These are phyloP conservation scores for Epinephelus awoara DNA, from an alignment of 2,797 vertebrate genomes.

Conservation along the genomic window DNA sequence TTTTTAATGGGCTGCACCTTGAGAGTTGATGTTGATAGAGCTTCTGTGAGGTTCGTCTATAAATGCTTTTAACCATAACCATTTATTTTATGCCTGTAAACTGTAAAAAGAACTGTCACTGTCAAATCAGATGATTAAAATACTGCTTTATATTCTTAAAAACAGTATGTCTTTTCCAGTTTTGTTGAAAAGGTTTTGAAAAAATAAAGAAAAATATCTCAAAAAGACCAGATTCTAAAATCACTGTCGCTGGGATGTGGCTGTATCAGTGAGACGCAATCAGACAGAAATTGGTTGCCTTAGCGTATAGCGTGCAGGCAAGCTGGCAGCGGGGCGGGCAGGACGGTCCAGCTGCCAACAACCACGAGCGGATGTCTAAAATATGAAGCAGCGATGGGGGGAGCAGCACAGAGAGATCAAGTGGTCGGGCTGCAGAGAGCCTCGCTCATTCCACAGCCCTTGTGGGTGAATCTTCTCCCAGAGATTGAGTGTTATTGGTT, in stretches of 20 bases:
- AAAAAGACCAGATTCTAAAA: not conserved
- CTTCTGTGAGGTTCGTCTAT: slow-evolving; percentile 1
- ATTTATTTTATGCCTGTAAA: slow-evolving; percentile 48
- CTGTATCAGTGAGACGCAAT: slow-evolving; percentile 42
- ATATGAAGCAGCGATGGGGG: slow-evolving; percentile 56
- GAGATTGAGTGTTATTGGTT: slow-evolving; percentile 66
- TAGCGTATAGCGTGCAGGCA: slow-evolving; percentile 20
- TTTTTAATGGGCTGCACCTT: slow-evolving; percentile 11
- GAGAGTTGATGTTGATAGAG: not conserved
- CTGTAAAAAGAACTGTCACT: slow-evolving; percentile 44
- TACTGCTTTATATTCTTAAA: slow-evolving; percentile 38
- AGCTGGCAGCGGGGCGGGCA: slow-evolving; percentile 33
- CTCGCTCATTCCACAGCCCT: slow-evolving; percentile 68
- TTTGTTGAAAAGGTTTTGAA: slow-evolving; percentile 24
- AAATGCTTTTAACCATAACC: slow-evolving; percentile 38
- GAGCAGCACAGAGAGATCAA: slow-evolving; percentile 64
- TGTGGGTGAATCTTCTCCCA: slow-evolving; percentile 61
- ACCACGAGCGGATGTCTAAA: slow-evolving; percentile 45
- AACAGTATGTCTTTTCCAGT: slow-evolving; percentile 22
- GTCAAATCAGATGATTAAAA: slow-evolving; percentile 40
- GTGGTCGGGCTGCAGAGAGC: slow-evolving; percentile 55
- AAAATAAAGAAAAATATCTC: not conserved
- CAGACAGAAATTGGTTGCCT: slow-evolving; percentile 37
- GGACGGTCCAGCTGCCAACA: slow-evolving; percentile 50
- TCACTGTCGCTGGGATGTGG: not conserved